These are phyloP conservation scores for Trachelus iudaicus DNA, from an alignment of 2,888 invertebrate genomes.

Conservation along the genomic window DNA sequence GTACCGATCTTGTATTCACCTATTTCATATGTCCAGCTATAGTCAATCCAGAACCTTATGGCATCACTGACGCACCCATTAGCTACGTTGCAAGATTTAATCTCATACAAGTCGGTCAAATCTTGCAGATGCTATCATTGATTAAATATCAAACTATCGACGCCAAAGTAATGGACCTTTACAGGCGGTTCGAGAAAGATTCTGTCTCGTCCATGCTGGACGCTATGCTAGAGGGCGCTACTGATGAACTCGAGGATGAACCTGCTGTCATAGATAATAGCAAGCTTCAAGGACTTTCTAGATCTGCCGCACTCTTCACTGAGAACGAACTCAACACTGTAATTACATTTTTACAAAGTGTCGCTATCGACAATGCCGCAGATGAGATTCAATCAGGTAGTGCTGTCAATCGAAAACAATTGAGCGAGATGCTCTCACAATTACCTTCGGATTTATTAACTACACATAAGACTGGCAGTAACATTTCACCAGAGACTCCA, in stretches of 20 bases:
- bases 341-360: conserved; percentile 69
- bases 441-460: conserved; percentile 57
- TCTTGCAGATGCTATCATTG: conserved; percentile 90
- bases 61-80: conserved; percentile 92
- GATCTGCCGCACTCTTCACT: conserved; percentile 76
- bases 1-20: conserved; percentile 92
- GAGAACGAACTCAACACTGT: conserved; percentile 75
- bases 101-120: conserved; percentile 90
- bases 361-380: conserved; percentile 58
- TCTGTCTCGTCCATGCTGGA: conserved; percentile 84
- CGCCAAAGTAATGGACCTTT: conserved; percentile 78
- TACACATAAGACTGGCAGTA: conserved; percentile 33
- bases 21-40: conserved; percentile 97
- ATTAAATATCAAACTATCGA: conserved; percentile 86
- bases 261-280: conserved; percentile 65
- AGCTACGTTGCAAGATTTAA: conserved; percentile 92
- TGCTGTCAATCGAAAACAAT: conserved; percentile 64
- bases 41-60: conserved; percentile 94
- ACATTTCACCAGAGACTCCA: conserved; percentile 49
- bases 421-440: conserved; percentile 66
- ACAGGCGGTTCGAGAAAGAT: conserved; percentile 82
- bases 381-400: conserved; percentile 29
- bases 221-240: conserved; percentile 70
- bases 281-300: conserved; percentile 71
- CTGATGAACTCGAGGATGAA: conserved; percentile 64